These are phyloP conservation scores for Pocillopora damicornis DNA, from an alignment of 64 coral and sea anemone species.

Conservation along the genomic window DNA sequence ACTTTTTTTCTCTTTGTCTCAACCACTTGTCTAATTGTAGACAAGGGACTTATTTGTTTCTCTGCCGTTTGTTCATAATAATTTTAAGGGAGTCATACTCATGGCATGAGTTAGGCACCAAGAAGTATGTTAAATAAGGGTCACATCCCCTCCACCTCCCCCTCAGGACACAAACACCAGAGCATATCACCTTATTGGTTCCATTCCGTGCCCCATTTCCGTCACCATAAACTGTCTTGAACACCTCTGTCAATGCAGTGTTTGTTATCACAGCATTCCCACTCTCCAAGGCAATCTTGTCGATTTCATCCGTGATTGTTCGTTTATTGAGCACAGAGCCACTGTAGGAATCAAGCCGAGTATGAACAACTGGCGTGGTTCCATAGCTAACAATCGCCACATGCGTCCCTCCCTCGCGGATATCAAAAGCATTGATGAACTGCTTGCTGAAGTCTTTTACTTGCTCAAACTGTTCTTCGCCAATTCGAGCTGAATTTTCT, in stretches of 20 bases:
- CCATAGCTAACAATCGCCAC: conserved; percentile 52
- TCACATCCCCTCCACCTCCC: too few species aligned
- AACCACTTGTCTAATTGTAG: too few species aligned
- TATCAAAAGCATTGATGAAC: conserved; percentile 33
- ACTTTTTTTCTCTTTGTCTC: too few species aligned
- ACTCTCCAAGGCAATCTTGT: conserved; percentile 17
- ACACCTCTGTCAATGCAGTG: conserved; percentile 7
- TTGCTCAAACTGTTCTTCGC: conserved; percentile 21
- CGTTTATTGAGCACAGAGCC: not conserved
- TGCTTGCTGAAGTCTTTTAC: conserved; percentile 46
- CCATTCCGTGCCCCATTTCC: conserved; percentile 38
- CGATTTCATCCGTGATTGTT: conserved; percentile 25
- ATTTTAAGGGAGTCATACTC: too few species aligned
- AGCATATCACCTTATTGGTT: conserved; percentile 46
- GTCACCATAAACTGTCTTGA: conserved; percentile 30
- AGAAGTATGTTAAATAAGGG: too few species aligned
- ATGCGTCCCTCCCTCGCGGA: conserved; percentile 3
- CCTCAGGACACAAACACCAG: not conserved
- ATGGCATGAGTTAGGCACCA: too few species aligned
- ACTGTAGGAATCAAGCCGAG: conserved; percentile 13
- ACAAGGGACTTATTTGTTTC: too few species aligned
- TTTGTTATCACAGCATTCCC: not conserved
- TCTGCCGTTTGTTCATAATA: too few species aligned
- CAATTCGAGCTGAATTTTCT: conserved; percentile 36
- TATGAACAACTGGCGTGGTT: not conserved